phyloP scores from a whole-genome alignment of 1,140 invertebrate species.

The Ooceraea biroi region DNA sequence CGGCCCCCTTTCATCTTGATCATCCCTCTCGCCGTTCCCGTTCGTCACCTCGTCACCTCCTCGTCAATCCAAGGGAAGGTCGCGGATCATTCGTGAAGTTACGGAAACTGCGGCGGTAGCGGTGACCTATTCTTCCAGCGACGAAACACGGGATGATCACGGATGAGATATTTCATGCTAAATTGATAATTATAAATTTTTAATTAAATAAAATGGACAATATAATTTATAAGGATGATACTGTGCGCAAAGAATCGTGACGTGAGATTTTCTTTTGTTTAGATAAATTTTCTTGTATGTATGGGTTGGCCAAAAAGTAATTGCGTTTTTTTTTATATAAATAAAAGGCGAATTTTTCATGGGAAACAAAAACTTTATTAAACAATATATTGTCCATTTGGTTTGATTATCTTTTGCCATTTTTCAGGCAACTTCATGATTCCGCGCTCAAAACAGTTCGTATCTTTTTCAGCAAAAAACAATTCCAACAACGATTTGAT shows the following conservation, averaged over 20 bases:
- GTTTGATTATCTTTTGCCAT: no score
- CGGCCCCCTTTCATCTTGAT: slow-evolving; percentile 25
- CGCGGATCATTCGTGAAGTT: slow-evolving; percentile 42
- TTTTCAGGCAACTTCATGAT: no score
- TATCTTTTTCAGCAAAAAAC: no score
- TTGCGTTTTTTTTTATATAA: no score
- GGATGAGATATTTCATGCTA: background rate
- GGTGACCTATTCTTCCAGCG: slow-evolving; percentile 5
- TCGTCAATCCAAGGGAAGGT: slow-evolving; percentile 56
- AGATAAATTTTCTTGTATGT: no score
- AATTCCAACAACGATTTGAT: no score
- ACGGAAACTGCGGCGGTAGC: slow-evolving; percentile 11
- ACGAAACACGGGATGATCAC: background rate
- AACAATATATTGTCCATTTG: no score
- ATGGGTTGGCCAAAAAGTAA: no score
- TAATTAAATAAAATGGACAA: background rate
- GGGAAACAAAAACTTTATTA: no score
- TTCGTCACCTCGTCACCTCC: slow-evolving; percentile 63
- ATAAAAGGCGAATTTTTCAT: no score
- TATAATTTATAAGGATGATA: background rate
- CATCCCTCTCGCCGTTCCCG: slow-evolving; percentile 26
- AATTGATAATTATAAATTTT: slow-evolving; percentile 34
- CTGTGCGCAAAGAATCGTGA: background rate
- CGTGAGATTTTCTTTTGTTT: background rate
- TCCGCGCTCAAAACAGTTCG: no score